Evolutionary conservation across 2,888 invertebrate species (phyloP), one percentile per base, ranked within the genome.

Genomic region (Heliconius ismenius): DNA sequence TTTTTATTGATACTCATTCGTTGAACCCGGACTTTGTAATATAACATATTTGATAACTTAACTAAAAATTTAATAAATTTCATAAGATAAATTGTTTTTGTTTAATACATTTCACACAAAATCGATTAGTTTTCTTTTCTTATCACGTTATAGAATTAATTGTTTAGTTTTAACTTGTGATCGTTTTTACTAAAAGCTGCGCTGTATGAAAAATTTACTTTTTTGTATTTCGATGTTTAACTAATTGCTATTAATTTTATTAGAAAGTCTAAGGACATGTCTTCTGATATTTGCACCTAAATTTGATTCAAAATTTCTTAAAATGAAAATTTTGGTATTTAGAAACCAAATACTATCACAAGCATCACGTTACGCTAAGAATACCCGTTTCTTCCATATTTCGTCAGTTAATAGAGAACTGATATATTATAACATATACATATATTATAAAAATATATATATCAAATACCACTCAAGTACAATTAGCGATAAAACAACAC

Each of bases 401-500:
- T 49, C 43, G 15, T 15, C 15, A 32, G 0, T 0, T 32, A 32
- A 9, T 7, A 32, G 7, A 32, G 7, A 0, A 32, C 32, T 7
- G 32, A 32, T 32, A n/a, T n/a, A n/a, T n/a, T n/a, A n/a, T n/a
- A n/a, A n/a, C 32, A 32, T 32, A n/a, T 7, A 32, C 32, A 39
- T 39, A 39, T 39, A 39, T 39, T 11, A 11, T 0, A 28, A n/a
- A 32, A 21, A 69, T 43, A 69, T 9, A 54, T 28, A 69, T 49
- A n/a, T 54, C 26, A 69, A 69, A 54, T 21, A 13, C 36, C 65
- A 54, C 32, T n/a, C 58, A 65, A 58, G 65, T 67, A 24, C 32
- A 60, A 60, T 60, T 58, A 67, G 73, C 74, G 77, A 76, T n/a
- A 67, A 43, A 67, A 67, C 67, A 77, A 77, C 74, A 79, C 43